phyloP scores from a whole-genome alignment of 2,888 invertebrate genomes.

The Tenodera sinensis region DNA sequence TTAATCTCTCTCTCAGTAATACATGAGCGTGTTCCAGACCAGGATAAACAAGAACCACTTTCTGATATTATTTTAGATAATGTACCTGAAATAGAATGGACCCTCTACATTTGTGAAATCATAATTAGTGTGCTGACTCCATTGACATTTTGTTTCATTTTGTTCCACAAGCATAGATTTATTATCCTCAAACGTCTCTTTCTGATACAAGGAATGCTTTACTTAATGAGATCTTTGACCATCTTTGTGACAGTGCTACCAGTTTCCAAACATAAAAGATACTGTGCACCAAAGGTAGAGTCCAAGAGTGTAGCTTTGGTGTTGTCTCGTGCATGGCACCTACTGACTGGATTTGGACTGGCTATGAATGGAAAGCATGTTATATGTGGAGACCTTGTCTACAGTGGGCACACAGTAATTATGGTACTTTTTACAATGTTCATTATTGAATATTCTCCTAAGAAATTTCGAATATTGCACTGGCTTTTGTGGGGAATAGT shows the following conservation, averaged over 20 bases:
- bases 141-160: background rate
- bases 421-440: background rate
- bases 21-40: background rate
- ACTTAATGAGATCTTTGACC: background rate
- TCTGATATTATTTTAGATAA: background rate
- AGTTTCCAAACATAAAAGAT: background rate
- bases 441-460: background rate
- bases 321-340: background rate
- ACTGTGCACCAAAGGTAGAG: background rate
- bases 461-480: background rate
- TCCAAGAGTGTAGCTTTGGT: background rate
- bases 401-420: background rate
- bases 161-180: background rate
- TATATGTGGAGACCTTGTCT: background rate
- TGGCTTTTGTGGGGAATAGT: background rate
- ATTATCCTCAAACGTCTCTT: background rate
- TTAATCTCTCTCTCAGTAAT: background rate
- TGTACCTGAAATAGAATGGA: background rate
- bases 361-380: background rate
- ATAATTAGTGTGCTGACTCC: background rate
- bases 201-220: background rate
- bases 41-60: background rate
- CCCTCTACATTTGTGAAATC: background rate
- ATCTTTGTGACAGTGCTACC: background rate
- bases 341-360: background rate